These are phyloP conservation scores for Drosophila ficusphila DNA, from an alignment of 1,140 invertebrate genomes.

Conservation along the genomic window DNA sequence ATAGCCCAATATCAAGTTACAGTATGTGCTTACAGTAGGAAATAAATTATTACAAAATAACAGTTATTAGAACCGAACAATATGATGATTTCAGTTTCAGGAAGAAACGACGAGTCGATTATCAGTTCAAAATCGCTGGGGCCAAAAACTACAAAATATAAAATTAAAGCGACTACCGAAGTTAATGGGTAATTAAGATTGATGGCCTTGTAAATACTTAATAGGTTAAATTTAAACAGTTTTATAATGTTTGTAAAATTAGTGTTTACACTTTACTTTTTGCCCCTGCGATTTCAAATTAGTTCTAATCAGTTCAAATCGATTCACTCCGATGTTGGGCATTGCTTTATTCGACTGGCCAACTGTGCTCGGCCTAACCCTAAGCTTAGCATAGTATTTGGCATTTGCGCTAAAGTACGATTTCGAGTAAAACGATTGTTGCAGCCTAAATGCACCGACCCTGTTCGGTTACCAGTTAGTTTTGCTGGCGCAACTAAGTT, in stretches of 20 bases:
- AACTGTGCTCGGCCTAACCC: constrained; percentile 34
- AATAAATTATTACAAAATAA: constrained; percentile 70
- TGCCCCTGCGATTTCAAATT: background rate
- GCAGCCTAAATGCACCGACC: constrained; percentile 21
- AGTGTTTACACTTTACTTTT: no score
- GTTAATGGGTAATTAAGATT: background rate
- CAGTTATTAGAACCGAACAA: constrained; percentile 55
- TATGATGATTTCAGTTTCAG: no score
- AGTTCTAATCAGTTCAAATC: background rate
- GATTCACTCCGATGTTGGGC: constrained; percentile 5
- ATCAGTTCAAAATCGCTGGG: background rate
- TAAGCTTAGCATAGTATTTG: constrained; percentile 73
- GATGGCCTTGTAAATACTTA: background rate
- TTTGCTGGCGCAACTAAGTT: constrained; percentile 30
- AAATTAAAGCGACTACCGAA: background rate
- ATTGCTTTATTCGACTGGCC: constrained; percentile 32
- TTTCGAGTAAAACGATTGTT: constrained; percentile 31
- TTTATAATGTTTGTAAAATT: background rate
- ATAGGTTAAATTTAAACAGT: background rate
- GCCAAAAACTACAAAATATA: background rate
- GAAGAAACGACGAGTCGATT: constrained; percentile 5
- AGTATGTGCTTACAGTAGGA: constrained; percentile 29
- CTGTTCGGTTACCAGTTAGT: constrained; percentile 7
- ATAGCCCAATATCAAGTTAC: constrained; percentile 22
- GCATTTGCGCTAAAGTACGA: constrained; percentile 71